A percentile compares a stretch with the other conserved stretches of the same genome.
Conservation (phyloP, 2,888 invertebrate species). For the Tinea pellionella region DNA sequence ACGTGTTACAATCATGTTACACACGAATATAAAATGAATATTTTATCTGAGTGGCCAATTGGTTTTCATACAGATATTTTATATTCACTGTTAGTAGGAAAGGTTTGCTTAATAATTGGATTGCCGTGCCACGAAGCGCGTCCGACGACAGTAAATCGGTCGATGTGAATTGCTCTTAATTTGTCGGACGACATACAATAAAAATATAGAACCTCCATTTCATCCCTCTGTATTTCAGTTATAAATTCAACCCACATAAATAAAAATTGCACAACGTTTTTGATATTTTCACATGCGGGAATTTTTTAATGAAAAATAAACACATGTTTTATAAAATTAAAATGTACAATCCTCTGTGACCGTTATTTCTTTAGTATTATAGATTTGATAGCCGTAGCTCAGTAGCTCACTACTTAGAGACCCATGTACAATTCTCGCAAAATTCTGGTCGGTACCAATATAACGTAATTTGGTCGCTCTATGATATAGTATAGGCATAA, state of each 20-base stretch:
- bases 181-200: slow-evolving; percentile 36
- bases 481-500: too few species aligned
- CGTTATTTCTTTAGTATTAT: too few species aligned
- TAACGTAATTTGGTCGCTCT: too few species aligned
- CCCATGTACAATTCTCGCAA: too few species aligned
- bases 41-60: slow-evolving; percentile 47
- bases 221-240: not conserved
- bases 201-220: slow-evolving; percentile 22
- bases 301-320: not conserved
- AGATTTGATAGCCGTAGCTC: too few species aligned
- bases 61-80: slow-evolving; percentile 47
- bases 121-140: slow-evolving; percentile 43
- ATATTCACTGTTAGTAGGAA: slow-evolving; percentile 57
- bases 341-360: not conserved
- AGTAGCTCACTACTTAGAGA: too few species aligned
- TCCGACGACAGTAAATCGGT: slow-evolving; percentile 41
- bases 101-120: slow-evolving; percentile 63
- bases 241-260: slow-evolving; percentile 2
- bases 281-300: not conserved
- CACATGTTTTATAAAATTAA: not conserved
- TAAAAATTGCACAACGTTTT: not conserved
- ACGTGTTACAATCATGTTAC: slow-evolving; percentile 34
- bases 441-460: too few species aligned
- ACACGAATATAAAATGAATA: slow-evolving; percentile 54
- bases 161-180: slow-evolving; percentile 56